phyloP scores from a whole-genome alignment of 2,797 vertebrate genomes.

The Clarias pachynema region DNA sequence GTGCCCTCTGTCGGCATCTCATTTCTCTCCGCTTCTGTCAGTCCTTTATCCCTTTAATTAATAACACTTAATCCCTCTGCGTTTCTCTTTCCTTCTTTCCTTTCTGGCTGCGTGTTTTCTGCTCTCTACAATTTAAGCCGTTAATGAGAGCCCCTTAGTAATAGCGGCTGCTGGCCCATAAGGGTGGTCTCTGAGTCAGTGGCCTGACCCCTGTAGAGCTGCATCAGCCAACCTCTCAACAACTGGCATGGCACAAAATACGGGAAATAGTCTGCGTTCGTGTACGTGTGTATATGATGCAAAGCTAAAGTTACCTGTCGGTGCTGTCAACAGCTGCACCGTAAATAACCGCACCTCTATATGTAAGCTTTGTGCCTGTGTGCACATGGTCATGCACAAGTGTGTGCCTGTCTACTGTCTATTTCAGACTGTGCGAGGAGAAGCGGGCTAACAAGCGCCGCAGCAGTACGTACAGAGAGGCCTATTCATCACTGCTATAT shows the following conservation, averaged over 20 bases:
- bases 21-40: not conserved
- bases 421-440: not conserved
- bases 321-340: not conserved
- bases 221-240: conserved; percentile 1
- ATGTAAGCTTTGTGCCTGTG: conserved; percentile 17
- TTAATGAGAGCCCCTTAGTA: conserved; percentile 70
- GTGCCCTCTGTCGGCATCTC: not conserved
- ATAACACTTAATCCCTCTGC: conserved; percentile 45
- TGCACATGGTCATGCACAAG: conserved; percentile 7
- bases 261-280: conserved; percentile 3
- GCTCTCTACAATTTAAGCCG: conserved; percentile 68
- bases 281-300: not conserved
- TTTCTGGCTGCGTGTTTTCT: conserved; percentile 62
- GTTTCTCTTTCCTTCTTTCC: conserved; percentile 43
- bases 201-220: conserved; percentile 1
- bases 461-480: conserved; percentile 37
- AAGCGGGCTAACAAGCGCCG: conserved; percentile 21
- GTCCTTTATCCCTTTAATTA: conserved; percentile 37
- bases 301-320: conserved; percentile 9
- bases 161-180: conserved; percentile 65
- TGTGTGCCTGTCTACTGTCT: conserved; percentile 12
- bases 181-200: conserved; percentile 35
- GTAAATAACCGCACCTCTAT: conserved; percentile 8
- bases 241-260: not conserved
- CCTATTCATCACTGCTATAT: conserved; percentile 58